Conservation (phyloP, 1,140 invertebrate species). For the Fopius arisanus region DNA sequence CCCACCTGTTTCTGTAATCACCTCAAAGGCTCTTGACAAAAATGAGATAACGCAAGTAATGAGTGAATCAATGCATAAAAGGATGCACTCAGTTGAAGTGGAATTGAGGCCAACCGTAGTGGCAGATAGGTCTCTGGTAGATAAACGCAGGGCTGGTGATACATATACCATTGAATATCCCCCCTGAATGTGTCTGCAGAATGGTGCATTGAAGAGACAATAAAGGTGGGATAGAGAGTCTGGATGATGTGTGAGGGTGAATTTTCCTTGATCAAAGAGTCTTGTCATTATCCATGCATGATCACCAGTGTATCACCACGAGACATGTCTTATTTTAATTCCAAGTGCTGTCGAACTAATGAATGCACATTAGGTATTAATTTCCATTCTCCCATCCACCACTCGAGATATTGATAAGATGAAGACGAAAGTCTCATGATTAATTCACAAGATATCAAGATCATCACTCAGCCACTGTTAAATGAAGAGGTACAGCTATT, state of each 20-base stretch:
- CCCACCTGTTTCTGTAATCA: no score
- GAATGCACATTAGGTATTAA: not conserved
- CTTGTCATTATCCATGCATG: constrained; percentile 1
- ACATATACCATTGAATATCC: not conserved
- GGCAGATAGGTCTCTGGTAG: not conserved
- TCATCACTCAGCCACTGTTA: not conserved
- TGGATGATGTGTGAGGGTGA: not conserved
- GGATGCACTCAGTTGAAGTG: not conserved
- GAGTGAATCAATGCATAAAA: not conserved
- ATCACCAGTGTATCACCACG: not conserved
- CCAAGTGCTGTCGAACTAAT: not conserved
- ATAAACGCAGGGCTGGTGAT: not conserved
- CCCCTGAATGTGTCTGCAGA: not conserved
- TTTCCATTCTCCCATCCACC: not conserved
- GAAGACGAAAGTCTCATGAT: not conserved
- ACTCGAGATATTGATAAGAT: not conserved
- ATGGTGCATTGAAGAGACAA: not conserved
- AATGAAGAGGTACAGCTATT: not conserved
- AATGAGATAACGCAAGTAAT: not conserved
- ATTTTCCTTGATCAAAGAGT: not conserved
- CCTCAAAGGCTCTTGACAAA: not conserved
- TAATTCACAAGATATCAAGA: not conserved
- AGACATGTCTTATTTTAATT: not conserved
- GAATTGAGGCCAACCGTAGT: constrained; percentile 1
- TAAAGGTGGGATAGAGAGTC: not conserved